phyloP scores from a whole-genome alignment of 1,140 invertebrate species.

The Vanessa tameamea region DNA sequence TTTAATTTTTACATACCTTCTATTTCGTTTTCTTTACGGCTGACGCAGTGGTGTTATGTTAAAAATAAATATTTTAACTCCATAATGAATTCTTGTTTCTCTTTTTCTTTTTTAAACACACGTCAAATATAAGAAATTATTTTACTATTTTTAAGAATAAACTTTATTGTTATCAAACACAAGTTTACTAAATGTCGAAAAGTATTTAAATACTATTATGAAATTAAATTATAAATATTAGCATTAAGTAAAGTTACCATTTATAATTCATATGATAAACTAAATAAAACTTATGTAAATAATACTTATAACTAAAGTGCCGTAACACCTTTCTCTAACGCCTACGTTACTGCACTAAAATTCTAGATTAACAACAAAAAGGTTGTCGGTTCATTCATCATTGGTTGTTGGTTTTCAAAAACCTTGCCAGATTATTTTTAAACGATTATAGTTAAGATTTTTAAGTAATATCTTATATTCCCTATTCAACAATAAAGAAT shows the following conservation, averaged over 20 bases:
- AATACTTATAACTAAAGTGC: constrained; percentile 20
- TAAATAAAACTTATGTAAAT: constrained; percentile 5
- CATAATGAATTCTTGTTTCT: neutral
- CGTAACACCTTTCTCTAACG: neutral
- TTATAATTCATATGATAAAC: constrained; percentile 2
- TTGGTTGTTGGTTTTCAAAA: constrained; percentile 7
- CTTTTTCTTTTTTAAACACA: neutral
- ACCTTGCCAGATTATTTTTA: constrained; percentile 14
- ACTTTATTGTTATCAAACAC: neutral
- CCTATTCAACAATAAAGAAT: neutral
- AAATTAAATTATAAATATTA: too few relatives aligned
- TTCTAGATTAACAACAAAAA: neutral
- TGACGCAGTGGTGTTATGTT: neutral
- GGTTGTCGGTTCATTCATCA: too few relatives aligned
- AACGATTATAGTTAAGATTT: neutral
- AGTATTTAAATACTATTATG: too few relatives aligned
- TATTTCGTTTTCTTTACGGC: neutral
- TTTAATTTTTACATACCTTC: constrained; percentile 8
- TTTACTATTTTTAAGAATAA: neutral
- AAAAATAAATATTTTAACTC: neutral
- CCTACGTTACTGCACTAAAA: constrained; percentile 16
- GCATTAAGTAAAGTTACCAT: neutral
- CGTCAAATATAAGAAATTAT: neutral
- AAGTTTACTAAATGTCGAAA: neutral
- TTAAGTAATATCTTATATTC: neutral